Evolutionary conservation across 1,140 invertebrate genomes (phyloP), one percentile per base, ranked within the genome.

Genomic region (Bombus soroeensis): DNA sequence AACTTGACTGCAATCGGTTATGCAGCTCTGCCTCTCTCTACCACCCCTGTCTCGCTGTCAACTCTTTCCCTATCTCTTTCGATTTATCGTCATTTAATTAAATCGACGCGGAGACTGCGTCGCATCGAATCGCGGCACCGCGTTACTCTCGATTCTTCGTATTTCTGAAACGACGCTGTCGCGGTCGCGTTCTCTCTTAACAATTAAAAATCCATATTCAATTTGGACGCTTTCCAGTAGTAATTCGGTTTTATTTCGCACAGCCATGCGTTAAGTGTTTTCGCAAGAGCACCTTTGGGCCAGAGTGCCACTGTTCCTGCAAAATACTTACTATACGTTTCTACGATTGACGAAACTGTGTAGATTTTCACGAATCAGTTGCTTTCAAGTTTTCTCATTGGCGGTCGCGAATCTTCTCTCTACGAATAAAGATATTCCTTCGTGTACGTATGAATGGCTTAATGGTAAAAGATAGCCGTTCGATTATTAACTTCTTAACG

Each of bases 121-220:
- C 75, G 53, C 28, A 41, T 62, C 57, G 64, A 81, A 43, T 25
- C 73, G 13, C n/a, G 10, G 18, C 73, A 41, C 13, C n/a, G 64
- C 72, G 43, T 66, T 59, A 62, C n/a, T 15, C 74, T 68, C 78
- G 70, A 72, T 78, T 68, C 43, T 47, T 78, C 39, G 73, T 41
- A 59, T 59, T 74, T 85, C 83, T 57, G 68, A 81, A 83, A 85
- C 81, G 62, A 85, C 64, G 74, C 32, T 62, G 37, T n/a, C 72
- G 82, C 41, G 68, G 64, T 83, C 43, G 64, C 59, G 80, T 83
- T 62, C 25, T 32, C 37, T 43, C 71, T 68, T 59, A 91, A 83
- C 87, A 91, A 91, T 91, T 89, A 91, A 91, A 91, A 91, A 91
- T 91, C 87, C 87, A 89, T 89, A 88, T 82, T 85, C 87, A 73